These are phyloP conservation scores for Esox lucius DNA, from an alignment of 2,797 vertebrate species.

Conservation along the genomic window DNA sequence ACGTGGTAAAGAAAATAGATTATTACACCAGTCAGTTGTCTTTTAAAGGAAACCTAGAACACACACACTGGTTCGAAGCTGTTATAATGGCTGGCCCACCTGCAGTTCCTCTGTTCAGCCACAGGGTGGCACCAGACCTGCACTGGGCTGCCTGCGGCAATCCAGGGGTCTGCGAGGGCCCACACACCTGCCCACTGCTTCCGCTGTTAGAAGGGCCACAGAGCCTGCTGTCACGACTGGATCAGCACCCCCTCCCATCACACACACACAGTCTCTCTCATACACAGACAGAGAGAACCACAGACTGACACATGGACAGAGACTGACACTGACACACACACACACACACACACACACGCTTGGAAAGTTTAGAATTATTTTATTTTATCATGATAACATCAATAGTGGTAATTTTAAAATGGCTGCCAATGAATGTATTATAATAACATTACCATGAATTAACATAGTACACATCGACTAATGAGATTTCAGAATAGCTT, in stretches of 20 bases:
- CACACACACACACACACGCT: not conserved
- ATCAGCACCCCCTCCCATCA: not conserved
- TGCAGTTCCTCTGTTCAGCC: not conserved
- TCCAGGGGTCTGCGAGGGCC: no score
- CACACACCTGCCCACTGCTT: not conserved
- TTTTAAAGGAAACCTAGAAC: no score
- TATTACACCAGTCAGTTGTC: not conserved
- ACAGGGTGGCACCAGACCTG: not conserved
- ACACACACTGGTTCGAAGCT: not conserved
- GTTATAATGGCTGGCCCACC: not conserved
- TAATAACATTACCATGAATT: not conserved
- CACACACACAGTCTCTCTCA: constrained; percentile 7
- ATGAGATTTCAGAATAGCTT: not conserved
- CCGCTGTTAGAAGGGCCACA: no score
- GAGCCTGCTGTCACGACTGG: no score
- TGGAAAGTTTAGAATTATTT: no score
- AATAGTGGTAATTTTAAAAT: no score
- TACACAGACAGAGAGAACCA: not conserved
- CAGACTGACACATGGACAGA: constrained; percentile 2
- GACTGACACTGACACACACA: not conserved
- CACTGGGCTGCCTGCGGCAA: no score
- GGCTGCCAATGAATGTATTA: not conserved
- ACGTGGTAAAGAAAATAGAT: not conserved
- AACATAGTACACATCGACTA: not conserved
- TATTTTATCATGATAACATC: no score